phyloP scores from a whole-genome alignment of 2,797 vertebrate genomes.

The Linurgus olivaceus region DNA sequence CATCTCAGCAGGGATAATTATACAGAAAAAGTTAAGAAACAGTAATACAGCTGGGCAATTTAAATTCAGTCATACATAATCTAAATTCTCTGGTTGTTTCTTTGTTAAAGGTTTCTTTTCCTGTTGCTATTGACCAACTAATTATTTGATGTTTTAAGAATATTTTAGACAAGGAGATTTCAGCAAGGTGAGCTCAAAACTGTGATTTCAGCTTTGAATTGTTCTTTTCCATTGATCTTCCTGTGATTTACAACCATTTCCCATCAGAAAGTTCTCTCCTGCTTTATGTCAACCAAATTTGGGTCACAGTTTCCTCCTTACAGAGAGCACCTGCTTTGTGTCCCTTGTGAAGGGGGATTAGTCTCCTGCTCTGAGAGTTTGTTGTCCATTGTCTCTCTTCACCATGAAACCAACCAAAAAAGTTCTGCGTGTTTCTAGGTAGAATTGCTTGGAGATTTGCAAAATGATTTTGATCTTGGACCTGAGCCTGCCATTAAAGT shows the following conservation, averaged over 20 bases:
- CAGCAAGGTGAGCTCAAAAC: neutral
- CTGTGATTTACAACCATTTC: constrained; percentile 22
- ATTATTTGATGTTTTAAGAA: neutral
- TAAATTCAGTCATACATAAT: neutral
- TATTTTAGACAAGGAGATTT: neutral
- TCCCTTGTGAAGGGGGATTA: constrained; percentile 33
- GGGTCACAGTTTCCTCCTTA: neutral
- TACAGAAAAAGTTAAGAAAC: neutral
- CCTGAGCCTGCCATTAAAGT: constrained; percentile 32
- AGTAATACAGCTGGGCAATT: neutral
- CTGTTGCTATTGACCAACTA: neutral
- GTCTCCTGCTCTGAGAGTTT: neutral
- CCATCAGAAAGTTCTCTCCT: neutral
- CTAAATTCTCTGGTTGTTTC: neutral
- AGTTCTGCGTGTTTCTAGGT: neutral
- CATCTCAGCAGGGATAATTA: neutral
- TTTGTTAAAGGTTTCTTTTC: neutral
- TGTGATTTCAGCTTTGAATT: neutral
- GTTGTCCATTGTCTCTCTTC: neutral
- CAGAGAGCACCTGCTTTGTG: neutral
- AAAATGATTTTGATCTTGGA: constrained; percentile 33
- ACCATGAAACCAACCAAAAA: neutral
- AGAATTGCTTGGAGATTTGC: constrained; percentile 18
- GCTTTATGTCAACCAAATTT: constrained; percentile 12
- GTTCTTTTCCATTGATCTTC: neutral